These are phyloP conservation scores for Rhizoglyphus robini DNA, from an alignment of 1,140 invertebrate genomes.

Conservation along the genomic window DNA sequence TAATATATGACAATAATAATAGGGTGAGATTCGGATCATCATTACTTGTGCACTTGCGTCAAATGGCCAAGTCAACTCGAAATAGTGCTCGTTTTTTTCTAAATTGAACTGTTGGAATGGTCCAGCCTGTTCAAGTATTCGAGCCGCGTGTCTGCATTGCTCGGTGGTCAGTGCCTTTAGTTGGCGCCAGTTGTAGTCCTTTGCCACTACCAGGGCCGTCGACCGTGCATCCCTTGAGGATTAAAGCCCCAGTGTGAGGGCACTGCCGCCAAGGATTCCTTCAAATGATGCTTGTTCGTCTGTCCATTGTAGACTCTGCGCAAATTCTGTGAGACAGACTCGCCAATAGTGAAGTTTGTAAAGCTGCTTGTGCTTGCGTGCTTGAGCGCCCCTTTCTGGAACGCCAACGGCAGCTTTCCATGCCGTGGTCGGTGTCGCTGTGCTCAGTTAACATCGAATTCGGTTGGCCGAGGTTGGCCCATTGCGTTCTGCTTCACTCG, in stretches of 20 bases:
- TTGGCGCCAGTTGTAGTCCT: not conserved
- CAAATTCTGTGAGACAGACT: too few species aligned
- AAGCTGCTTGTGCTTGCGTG: too few species aligned
- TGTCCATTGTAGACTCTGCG: too few species aligned
- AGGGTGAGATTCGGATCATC: not conserved
- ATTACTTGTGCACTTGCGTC: not conserved
- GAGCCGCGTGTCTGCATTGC: not conserved
- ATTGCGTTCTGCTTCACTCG: not conserved
- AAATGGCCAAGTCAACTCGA: too few species aligned
- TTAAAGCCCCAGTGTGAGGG: not conserved
- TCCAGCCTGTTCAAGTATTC: constrained; percentile 1
- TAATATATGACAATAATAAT: constrained; percentile 5
- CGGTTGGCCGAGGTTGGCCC: too few species aligned
- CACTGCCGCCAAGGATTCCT: not conserved
- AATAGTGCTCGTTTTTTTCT: not conserved
- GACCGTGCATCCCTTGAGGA: not conserved
- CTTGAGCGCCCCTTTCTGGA: not conserved
- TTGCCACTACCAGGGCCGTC: not conserved
- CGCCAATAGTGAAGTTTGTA: not conserved
- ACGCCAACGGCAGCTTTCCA: not conserved
- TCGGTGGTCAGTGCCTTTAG: not conserved
- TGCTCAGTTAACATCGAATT: too few species aligned
- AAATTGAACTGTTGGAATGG: not conserved
- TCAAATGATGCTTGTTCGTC: too few species aligned
- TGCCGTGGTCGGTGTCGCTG: not conserved